A percentile compares a stretch with the other conserved stretches of the same genome.
Evolutionary conservation across 2,888 invertebrate genomes (phyloP).

Genomic region (Pelosia muscerda): DNA sequence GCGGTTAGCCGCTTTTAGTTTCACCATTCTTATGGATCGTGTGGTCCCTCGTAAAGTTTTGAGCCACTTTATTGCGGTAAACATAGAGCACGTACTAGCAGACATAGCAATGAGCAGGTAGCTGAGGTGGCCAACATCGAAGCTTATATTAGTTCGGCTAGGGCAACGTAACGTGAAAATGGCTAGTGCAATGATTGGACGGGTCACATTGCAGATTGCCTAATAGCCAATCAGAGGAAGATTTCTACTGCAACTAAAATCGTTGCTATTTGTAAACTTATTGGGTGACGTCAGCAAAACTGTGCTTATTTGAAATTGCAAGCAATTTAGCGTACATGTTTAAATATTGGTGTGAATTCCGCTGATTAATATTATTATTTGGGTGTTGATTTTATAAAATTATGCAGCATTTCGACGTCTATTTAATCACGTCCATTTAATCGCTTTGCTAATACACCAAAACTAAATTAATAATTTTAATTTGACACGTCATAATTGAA

Average conservation of each 20-base stretch:
- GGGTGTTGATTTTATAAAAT: no score
- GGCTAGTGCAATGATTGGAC: constrained; percentile 43
- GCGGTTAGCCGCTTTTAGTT: constrained; percentile 49
- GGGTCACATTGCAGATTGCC: constrained; percentile 34
- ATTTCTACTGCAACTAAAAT: constrained; percentile 47
- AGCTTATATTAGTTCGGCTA: constrained; percentile 48
- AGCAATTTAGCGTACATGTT: constrained; percentile 22
- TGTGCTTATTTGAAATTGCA: constrained; percentile 30
- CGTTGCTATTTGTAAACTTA: constrained; percentile 44
- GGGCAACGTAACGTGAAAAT: constrained; percentile 42
- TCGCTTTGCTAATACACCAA: background rate
- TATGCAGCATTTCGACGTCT: background rate
- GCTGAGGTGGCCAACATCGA: constrained; percentile 44
- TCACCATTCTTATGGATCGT: constrained; percentile 39
- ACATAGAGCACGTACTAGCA: constrained; percentile 44
- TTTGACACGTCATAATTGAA: background rate
- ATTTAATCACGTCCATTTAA: background rate
- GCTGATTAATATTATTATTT: background rate
- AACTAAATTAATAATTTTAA: background rate
- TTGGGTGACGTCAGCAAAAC: constrained; percentile 39
- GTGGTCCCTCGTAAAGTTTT: constrained; percentile 39
- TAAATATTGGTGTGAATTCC: background rate
- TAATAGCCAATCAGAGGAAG: constrained; percentile 45
- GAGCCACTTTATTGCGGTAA: constrained; percentile 44
- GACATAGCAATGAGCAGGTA: constrained; percentile 45